phyloP scores from a whole-genome alignment of 2,888 invertebrate species.

The Ochropacha duplaris region DNA sequence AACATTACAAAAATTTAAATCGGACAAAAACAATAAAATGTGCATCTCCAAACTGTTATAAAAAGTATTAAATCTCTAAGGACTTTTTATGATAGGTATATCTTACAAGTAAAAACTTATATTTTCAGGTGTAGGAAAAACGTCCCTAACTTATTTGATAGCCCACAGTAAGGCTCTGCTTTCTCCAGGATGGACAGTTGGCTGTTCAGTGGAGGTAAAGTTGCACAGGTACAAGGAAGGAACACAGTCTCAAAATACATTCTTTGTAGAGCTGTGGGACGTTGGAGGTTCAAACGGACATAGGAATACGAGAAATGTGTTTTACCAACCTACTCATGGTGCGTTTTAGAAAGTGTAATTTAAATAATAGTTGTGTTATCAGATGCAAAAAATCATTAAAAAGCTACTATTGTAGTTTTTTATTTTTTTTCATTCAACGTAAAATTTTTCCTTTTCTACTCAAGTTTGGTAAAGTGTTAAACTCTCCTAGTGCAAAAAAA shows the following conservation, averaged over 20 bases:
- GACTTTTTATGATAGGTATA: background rate
- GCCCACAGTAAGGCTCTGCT: slow-evolving; percentile 93
- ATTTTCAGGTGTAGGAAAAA: slow-evolving; percentile 95
- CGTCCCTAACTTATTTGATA: slow-evolving; percentile 95
- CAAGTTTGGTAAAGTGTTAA: too few relatives aligned
- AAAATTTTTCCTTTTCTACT: too few relatives aligned
- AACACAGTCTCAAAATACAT: slow-evolving; percentile 94
- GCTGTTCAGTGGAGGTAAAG: slow-evolving; percentile 97
- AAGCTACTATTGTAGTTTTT: too few relatives aligned
- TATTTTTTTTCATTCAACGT: too few relatives aligned
- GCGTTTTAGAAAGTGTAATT: slow-evolving; percentile 22
- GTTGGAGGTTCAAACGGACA: slow-evolving; percentile 97
- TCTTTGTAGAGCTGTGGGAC: slow-evolving; percentile 98
- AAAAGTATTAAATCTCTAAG: too few relatives aligned
- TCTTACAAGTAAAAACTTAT: background rate
- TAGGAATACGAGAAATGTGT: slow-evolving; percentile 95
- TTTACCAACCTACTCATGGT: slow-evolving; percentile 97
- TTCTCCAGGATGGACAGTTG: slow-evolving; percentile 97
- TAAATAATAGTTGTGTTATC: too few relatives aligned
- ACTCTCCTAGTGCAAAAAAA: too few relatives aligned
- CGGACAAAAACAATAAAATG: too few relatives aligned
- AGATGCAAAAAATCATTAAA: too few relatives aligned
- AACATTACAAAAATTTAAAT: too few relatives aligned
- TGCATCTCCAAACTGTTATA: too few relatives aligned
- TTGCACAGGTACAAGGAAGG: slow-evolving; percentile 97